Base-by-base conservation (phyloP, 2,888 invertebrate genomes). In the Macrophya annulata region DNA sequence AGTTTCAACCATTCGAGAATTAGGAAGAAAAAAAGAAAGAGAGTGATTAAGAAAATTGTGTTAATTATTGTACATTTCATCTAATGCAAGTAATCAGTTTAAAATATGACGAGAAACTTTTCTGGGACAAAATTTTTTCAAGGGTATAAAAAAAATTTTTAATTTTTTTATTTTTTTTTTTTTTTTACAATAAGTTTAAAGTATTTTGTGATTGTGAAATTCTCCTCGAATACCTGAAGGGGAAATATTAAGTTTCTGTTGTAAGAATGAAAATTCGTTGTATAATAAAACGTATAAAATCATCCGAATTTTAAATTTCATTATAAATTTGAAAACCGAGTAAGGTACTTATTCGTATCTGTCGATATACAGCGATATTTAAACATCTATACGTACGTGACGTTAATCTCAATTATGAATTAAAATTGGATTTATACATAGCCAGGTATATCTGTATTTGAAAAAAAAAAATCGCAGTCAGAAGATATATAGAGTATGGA, bases 361-460 rank as follows among this genome's bases (percentile, higher is more conserved):
- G 25, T 25, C 62, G 62, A 62, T 62, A 62, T 62, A 8, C 62
- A 62, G 21, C 25, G 62, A 8, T 62, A 9, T 12, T 21, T 62
- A 62, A 62, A 62, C 62, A 21, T 10, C 21, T 21, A 43, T 37
- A 17, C 15, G 15, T 37, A 72, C 43, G 71, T 43, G 71, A 43
- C 71, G 21, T 72, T 9, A 72, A 72, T 72, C 71, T 72, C 37
- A 31, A 72, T 72, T 72, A 72, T 43, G n/a, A 43, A 43, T 40
- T 72, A 10, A n/a, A 72, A 72, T 72, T 8, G n/a, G 40, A 21
- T 25, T 9, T 72, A 10, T n/a, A 71, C 3, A 6, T 72, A 43
- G 21, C 25, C 21, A 65, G 25, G 31, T 65, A 25, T 65, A 31
- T 12, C 3, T 65, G 10, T 25, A 37, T 72, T 72, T 10, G 43